Evolutionary conservation across 2,113 vertebrate genomes (phyloP), one percentile per base, ranked within the genome.

Genomic region (Sapajus apella): DNA sequence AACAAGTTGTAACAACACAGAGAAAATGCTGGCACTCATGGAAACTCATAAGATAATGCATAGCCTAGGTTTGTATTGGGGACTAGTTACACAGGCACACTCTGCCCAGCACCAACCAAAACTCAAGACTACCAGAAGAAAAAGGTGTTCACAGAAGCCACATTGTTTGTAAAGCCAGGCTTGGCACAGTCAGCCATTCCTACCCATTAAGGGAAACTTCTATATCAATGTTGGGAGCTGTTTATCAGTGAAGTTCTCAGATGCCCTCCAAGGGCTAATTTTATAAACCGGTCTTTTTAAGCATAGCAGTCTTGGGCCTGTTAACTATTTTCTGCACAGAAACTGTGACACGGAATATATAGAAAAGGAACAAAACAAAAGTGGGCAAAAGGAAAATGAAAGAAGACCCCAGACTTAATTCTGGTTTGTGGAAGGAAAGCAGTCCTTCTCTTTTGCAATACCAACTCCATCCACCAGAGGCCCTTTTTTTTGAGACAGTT

Each of bases 361-460:
- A 25, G 14, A 95, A 93, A 87, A 50, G 18, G 32, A 84, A 64
- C 2, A 77, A 90, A 87, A 79, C 8, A 87, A 87, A 97, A 83
- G 27, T 56, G 20, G 43, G 21, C 3, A 66, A 73, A 47, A 96
- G 32, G 32, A 58, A 87, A 87, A 91, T 77, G 27, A n/a, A 37
- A 73, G 6, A 96, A 50, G 32, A 47, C 16, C 16, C 43, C 35
- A 93, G 32, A 84, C 50, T 95, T 88, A 52, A 66, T 72, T 95
- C 32, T 8, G 87, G 45, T 92, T 87, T 88, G 47, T 75, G 17
- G 40, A 90, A 87, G 47, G 77, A 16, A 97, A 87, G 30, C 18
- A 73, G 35, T 47, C 4, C 30, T 83, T 70, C 20, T 79, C 11
- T 11, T 66, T 56, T 81, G 56, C n/a, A 72, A 43, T n/a, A 95